Base-by-base conservation (phyloP, 2,888 invertebrate genomes). In the Alloplasta piceator region DNA sequence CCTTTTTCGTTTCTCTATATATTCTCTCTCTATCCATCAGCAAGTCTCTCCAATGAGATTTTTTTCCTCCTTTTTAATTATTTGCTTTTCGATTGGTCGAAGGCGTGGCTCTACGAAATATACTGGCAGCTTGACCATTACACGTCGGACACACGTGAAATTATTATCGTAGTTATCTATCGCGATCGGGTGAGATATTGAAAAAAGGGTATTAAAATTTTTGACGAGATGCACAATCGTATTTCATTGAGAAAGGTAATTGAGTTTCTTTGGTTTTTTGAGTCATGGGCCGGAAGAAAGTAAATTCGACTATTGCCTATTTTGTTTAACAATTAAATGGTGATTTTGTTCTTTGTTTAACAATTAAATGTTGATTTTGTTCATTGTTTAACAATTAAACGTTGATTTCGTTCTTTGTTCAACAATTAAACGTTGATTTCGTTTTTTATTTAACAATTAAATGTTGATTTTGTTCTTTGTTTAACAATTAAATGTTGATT, bases 101-200 rank as follows among this genome's bases (percentile, higher is more conserved):
- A 63, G 61, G 72, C 52, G 63, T 72, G 72, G 50, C 26, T 26
- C 61, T 55, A 38, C 26, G 61, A 63, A 70, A 70, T 60, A 70
- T 48, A 46, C 58, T 38, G 48, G 36, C 58, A 36, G 58, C 46
- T 48, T 50, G 36, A 26, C 46, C 64, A 64, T 64, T 36, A 48
- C 38, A 64, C 64, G 64, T 64, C 64, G 48, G 64, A 46, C 64
- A 67, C 67, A 55, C 55, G 36, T 67, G 48, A 55, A 67, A 67
- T 67, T 39, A 67, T 41, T 39, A 67, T 41, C 38, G 55, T 39
- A 16, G 41, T 55, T 67, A 67, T 67, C 55, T 26, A 41, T 67
- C 39, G 26, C 26, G 55, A 67, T 52, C 66, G n/a, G n/a, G n/a
- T 38, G n/a, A 5, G 12, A 48, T 0, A 48, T n/a, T 48, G 12